Evolutionary conservation across 92 coral and sea anemone species (phyloP), one percentile per base, ranked within the genome.

Genomic region (Pocillopora meandrina): DNA sequence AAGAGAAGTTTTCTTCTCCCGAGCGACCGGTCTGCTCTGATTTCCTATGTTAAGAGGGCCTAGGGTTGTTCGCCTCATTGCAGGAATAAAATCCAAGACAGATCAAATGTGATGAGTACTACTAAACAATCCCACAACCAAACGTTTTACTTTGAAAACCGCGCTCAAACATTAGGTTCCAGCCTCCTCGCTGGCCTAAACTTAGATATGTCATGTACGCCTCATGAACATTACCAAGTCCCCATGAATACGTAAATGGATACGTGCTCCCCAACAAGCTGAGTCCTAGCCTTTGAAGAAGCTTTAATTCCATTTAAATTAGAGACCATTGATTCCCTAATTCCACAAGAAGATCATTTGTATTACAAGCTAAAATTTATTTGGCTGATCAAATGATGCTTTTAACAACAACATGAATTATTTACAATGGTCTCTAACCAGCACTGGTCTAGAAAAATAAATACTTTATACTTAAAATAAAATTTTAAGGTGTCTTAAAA

Each of bases 41-140:
- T 93, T 93, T n/a, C 95, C 95, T 78, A 71, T 92, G 65, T 93
- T 93, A 73, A 91, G 74, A 2, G 88, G 74, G 26, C 95, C 95
- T 10, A 93, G 89, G 69, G 95, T 93, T 76, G 86, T 75, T 31
- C 95, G 85, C 62, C 95, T 89, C 95, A 91, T 91, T 71, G 8
- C 87, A 17, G 64, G 17, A 55, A 66, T 7, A 64, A 26, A 67
- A 42, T 42, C 52, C 67, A 15, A 8, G 16, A 52, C 12, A 18
- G 20, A 36, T 56, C 21, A 59, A 52, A 83, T 56, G 19, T 13
- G 19, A 61, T 60, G 34, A 18, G 16, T 14, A 26, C 61, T 59
- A 82, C 19, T 65, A 17, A 58, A 56, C 69, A 59, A 42, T 20
- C 72, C 64, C 15, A 14, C 14, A 72, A 58, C 6, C 10, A 72